A percentile compares a stretch with the other conserved stretches of the same genome.
Evolutionary conservation across 2,888 invertebrate species (phyloP).

Genomic region (Erebia epiphron): DNA sequence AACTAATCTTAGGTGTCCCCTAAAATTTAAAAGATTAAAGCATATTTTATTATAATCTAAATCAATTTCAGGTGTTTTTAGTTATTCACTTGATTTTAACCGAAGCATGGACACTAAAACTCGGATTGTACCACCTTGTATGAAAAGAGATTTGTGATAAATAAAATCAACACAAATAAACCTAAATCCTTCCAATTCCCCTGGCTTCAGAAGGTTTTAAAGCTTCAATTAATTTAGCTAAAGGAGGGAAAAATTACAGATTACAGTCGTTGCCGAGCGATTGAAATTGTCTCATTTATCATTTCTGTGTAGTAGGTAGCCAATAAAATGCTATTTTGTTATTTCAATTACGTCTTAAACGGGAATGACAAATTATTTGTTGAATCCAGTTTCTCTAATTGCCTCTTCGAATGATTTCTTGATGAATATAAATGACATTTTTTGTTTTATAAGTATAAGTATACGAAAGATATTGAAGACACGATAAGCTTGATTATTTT

Average conservation of each 20-base stretch:
- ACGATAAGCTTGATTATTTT: background rate
- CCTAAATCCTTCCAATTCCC: background rate
- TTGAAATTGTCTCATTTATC: conserved; percentile 1
- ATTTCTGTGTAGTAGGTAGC: background rate
- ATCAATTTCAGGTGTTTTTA: background rate
- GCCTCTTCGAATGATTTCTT: conserved; percentile 3
- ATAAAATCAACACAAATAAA: background rate
- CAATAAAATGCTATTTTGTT: conserved; percentile 13
- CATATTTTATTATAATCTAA: background rate
- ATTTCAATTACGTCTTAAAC: conserved; percentile 17
- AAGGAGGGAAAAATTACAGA: background rate
- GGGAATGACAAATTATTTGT: conserved; percentile 20
- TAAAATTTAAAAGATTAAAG: too few species aligned
- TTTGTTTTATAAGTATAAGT: background rate
- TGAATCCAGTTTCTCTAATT: conserved; percentile 9
- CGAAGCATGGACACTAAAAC: background rate
- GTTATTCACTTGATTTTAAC: background rate
- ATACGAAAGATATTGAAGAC: background rate
- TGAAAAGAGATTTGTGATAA: too few species aligned
- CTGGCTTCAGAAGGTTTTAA: background rate
- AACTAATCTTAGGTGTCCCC: too few species aligned
- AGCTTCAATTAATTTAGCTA: conserved; percentile 13
- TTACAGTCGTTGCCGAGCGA: background rate
- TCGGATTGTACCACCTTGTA: background rate
- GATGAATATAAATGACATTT: conserved; percentile 4